Evolutionary conservation across 2,797 vertebrate species (phyloP), one percentile per base, ranked within the genome.

Genomic region (Synanceia verrucosa): DNA sequence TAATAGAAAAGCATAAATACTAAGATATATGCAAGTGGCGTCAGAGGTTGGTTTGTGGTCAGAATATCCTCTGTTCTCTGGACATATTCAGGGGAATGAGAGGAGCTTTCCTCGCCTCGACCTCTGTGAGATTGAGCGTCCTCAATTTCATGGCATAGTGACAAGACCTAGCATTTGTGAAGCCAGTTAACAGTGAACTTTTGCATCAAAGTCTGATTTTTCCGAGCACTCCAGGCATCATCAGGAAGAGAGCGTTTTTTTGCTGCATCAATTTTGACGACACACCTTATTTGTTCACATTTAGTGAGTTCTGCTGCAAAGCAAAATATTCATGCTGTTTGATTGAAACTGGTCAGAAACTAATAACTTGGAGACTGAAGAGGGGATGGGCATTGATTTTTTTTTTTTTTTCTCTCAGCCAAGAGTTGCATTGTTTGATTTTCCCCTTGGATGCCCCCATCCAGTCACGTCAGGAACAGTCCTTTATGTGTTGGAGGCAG

Each of bases 31-130:
- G 1, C 6, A 16, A 31, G 48, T 52, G 16, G 19, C 37, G 44
- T 69, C 21, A 10, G 28, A 33, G 39, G 9, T 29, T 29, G 43
- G 28, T 57, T 57, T 41, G 43, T 60, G 16, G 9, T 5, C 21
- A 60, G n/a, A 18, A 26, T 14, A 29, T 70, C 48, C 46, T 68
- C 23, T 12, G 23, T 26, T 66, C 52, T 65, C 60, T 66, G 81
- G 72, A 81, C 74, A 83, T 86, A 83, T 83, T 52, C 67, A 58
- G 43, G 58, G 65, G 52, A 75, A 69, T 19, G 19, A 72, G 67
- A 55, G 47, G 39, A 75, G 51, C 37, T 67, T 71, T 67, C 39
- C 48, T 44, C 36, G 52, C 69, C 67, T 43, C 24, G 61, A 79
- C 65, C 72, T 58, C 69, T 43, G 55, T 24, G 60, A 63, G 71